Evolutionary conservation across 2,797 vertebrate species (phyloP), one percentile per base, ranked within the genome.

Genomic region (Megaceryle alcyon): DNA sequence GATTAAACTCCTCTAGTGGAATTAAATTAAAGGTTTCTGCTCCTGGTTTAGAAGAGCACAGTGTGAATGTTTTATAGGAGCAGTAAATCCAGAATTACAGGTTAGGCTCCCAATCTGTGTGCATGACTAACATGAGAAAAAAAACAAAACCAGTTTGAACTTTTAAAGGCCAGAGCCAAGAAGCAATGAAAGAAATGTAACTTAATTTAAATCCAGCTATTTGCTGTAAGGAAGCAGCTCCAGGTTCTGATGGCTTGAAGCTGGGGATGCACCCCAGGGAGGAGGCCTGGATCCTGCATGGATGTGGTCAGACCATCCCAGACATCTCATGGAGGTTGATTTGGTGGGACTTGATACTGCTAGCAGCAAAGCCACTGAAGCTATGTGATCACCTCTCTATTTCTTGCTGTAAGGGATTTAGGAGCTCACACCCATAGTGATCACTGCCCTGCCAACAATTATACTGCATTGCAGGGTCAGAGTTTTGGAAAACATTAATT

Each of bases 81-180:
- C 88, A 94, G 83, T 85, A 97, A 95, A 97, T 90, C 92, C 91
- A 96, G 97, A 97, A 97, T 96, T 97, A 97, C 95, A 97, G 94
- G 88, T 94, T 97, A 91, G 79, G n/a, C 94, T 79, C 91, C 86
- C 63, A 71, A 17, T 93, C 25, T 37, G 75, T 72, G 77, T 91
- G 69, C 71, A 87, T 97, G 94, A 96, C 95, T 96, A 96, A 96
- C 41, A 87, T 29, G 37, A 82, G 68, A 56, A 78, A 89, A 85
- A 93, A 85, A 93, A 82, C 84, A 96, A 87, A 95, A 97, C 28
- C 93, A 92, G 73, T 86, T 65, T 81, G 69, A 76, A 90, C 70
- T 60, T 79, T 49, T 33, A 71, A 92, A 92, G 60, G 15, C 37
- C 60, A 18, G 13, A 86, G 49, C 88, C 88, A 94, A 94, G 92